Evolutionary conservation across 1,140 invertebrate genomes (phyloP), one percentile per base, ranked within the genome.

Genomic region (Drosophila varians): DNA sequence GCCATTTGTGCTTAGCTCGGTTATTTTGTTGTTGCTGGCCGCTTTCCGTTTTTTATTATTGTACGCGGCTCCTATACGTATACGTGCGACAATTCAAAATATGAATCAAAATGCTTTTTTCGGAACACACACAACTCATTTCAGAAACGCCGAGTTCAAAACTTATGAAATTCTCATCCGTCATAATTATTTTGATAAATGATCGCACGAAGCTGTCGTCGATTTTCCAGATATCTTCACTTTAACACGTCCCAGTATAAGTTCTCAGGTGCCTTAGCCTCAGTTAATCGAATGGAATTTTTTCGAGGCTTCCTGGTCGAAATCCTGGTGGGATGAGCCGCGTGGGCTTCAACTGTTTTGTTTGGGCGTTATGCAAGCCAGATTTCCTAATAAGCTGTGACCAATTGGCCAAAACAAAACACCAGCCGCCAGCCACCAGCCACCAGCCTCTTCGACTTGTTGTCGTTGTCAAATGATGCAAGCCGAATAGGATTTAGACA

Each of bases 51-150:
- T 18, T 18, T 16, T 40, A 31, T 40, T 49, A 5, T 8, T 61
- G 19, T 48, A 49, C 26, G 7, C 21, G 16, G 25, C 25, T 64
- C 48, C 26, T 57, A 74, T 45, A 58, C 76, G 76, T 57, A 74
- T 45, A 58, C 76, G 76, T 79, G 76, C 64, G 51, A 51, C 62
- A 74, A 56, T 74, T 53, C 53, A 58, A 78, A 69, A 73, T 56
- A 75, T 77, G 56, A 57, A 62, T 53, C 18, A 28, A 64, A 64
- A 28, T 56, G 42, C 43, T 25, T 47, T 47, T 56, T 56, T 38
- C 1, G 12, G 36, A 38, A 38, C 36, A 14, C 34, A 12, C 4
- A 4, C 3, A 21, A 12, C 11, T 0, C 12, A 45, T 55, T 45
- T 55, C 12, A 6, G 47, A 61, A 28, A 11, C 36, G 26, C 38